phyloP scores from a whole-genome alignment of 2,888 invertebrate genomes.

The Terebella lapidaria region DNA sequence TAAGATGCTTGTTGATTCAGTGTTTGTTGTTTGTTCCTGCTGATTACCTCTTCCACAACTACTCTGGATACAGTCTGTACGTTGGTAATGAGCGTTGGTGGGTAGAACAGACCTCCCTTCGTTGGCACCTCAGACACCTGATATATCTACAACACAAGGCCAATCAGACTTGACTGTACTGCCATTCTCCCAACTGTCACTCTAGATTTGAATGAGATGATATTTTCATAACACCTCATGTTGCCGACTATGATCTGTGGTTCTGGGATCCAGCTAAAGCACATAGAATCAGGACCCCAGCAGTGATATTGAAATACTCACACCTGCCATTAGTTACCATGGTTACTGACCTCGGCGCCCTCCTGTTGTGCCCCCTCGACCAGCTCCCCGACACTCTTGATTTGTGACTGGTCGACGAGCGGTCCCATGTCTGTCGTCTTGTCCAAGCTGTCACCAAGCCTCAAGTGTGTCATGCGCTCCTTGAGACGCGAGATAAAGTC shows the following conservation, averaged over 20 bases:
- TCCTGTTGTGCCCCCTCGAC: slow-evolving; percentile 41
- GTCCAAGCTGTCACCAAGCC: slow-evolving; percentile 54
- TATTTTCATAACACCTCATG: no score
- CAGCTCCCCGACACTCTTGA: slow-evolving; percentile 33
- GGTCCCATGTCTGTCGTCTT: slow-evolving; percentile 56
- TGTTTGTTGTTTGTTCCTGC: not conserved
- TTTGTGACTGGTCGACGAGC: slow-evolving; percentile 46
- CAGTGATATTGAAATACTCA: no score
- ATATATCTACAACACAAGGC: slow-evolving; percentile 36
- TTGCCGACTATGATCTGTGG: no score
- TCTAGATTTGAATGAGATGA: no score
- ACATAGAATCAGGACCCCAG: no score
- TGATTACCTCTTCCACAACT: slow-evolving; percentile 54
- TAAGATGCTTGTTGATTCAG: not conserved
- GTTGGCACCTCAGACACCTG: slow-evolving; percentile 35
- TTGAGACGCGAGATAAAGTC: slow-evolving; percentile 55
- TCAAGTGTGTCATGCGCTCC: slow-evolving; percentile 48
- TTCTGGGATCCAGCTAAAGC: no score
- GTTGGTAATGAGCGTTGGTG: slow-evolving; percentile 53
- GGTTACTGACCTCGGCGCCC: slow-evolving; percentile 49
- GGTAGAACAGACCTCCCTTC: slow-evolving; percentile 36
- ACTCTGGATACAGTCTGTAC: slow-evolving; percentile 56
- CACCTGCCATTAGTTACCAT: no score
- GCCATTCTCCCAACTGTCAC: no score
- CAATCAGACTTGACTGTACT: not conserved